Conservation (phyloP, 1,140 invertebrate genomes). For the Tetraneura akinire region DNA sequence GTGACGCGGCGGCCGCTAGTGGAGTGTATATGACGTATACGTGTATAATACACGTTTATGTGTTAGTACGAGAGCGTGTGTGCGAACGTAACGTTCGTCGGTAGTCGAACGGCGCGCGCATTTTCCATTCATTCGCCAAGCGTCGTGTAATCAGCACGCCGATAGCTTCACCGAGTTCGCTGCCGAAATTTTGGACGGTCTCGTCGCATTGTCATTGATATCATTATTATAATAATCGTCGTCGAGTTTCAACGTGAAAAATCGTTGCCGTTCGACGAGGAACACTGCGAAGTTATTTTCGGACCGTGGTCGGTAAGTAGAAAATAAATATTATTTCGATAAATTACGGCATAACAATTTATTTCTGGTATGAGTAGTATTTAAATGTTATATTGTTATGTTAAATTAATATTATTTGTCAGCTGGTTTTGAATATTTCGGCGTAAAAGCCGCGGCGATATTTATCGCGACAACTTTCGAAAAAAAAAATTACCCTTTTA, state of each 20-base stretch:
- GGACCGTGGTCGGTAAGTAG: no score
- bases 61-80: background rate
- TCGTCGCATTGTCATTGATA: background rate
- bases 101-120: background rate
- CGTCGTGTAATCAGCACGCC: conserved; percentile 17
- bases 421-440: no score
- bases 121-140: conserved; percentile 19
- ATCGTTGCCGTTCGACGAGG: no score
- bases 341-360: no score
- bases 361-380: no score
- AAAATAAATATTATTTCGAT: no score
- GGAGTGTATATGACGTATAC: background rate
- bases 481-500: no score
- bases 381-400: no score
- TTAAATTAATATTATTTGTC: no score
- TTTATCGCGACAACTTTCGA: no score
- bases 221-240: background rate
- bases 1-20: background rate
- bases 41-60: background rate
- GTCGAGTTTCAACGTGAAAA: background rate
- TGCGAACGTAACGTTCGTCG: background rate
- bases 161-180: background rate
- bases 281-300: no score
- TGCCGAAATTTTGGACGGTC: background rate
- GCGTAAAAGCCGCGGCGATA: no score